phyloP scores from a whole-genome alignment of 2,113 vertebrate species.

The Microcebus griseorufus region DNA sequence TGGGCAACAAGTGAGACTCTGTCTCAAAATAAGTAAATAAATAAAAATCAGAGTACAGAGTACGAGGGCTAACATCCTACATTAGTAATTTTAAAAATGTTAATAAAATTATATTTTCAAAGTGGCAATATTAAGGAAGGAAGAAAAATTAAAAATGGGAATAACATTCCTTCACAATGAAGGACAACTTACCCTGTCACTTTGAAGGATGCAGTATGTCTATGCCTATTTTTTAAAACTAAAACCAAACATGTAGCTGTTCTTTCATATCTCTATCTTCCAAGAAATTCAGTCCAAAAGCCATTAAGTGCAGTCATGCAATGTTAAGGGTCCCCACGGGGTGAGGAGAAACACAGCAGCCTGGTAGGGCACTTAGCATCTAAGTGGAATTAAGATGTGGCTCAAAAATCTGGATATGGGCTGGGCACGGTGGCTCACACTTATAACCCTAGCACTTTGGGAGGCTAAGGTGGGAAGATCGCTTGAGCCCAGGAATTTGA shows the following conservation, averaged over 20 bases:
- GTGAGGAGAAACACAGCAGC: not conserved
- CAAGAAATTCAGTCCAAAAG: not conserved
- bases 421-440: too few relatives aligned
- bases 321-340: not conserved
- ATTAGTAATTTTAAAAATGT: not conserved
- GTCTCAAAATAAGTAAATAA: conserved; percentile 17
- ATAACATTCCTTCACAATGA: not conserved
- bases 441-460: too few relatives aligned
- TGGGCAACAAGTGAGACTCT: too few relatives aligned
- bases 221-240: not conserved
- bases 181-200: not conserved
- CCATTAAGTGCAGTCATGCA: not conserved
- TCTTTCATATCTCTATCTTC: not conserved
- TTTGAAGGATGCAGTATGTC: not conserved
- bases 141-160: not conserved
- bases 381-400: not conserved
- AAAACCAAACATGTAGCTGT: not conserved
- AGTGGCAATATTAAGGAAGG: not conserved
- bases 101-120: conserved; percentile 11
- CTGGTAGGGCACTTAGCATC: not conserved
- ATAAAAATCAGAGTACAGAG: not conserved
- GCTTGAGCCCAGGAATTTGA: too few relatives aligned
- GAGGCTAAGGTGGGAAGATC: too few relatives aligned
- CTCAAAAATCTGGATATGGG: not conserved
- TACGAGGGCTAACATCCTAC: not conserved